phyloP scores from a whole-genome alignment of 2,113 vertebrate genomes.

The Mirza zaza region DNA sequence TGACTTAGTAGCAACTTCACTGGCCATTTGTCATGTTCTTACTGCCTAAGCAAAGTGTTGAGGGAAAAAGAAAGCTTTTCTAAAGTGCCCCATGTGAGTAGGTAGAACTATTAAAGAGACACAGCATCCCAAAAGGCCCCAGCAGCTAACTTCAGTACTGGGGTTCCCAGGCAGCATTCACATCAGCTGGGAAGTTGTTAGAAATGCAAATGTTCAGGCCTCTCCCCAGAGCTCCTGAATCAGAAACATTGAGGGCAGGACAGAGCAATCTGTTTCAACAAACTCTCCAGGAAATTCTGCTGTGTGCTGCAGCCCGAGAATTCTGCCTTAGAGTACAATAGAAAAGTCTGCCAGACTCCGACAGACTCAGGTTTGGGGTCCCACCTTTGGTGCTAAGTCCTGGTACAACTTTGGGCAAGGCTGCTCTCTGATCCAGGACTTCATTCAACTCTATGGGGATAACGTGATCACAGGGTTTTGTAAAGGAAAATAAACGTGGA shows the following conservation, averaged over 20 bases:
- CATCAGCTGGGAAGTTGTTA: not conserved
- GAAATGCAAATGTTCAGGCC: not conserved
- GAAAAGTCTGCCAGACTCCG: not conserved
- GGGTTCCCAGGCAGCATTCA: not conserved
- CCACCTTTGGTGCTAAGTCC: not conserved
- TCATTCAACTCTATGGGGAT: not conserved
- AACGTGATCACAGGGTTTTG: not conserved
- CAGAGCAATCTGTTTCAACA: not conserved
- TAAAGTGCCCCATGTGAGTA: not conserved
- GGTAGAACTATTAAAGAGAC: not conserved
- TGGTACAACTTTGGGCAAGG: not conserved
- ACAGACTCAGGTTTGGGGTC: not conserved
- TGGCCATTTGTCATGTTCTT: not conserved
- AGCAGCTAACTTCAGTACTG: not conserved
- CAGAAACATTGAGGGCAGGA: not conserved
- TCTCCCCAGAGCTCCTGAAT: not conserved
- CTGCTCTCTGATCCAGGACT: not conserved
- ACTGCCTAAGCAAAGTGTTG: not conserved
- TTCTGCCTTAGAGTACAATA: not conserved
- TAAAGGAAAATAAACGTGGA: not conserved
- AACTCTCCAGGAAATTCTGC: not conserved
- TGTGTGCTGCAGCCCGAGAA: not conserved
- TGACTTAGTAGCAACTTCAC: not conserved
- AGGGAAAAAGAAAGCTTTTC: slow-evolving; percentile 5
- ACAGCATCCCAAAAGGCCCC: not conserved